Evolutionary conservation across 2,888 invertebrate genomes (phyloP).

Genomic region (Thumatha senex): DNA sequence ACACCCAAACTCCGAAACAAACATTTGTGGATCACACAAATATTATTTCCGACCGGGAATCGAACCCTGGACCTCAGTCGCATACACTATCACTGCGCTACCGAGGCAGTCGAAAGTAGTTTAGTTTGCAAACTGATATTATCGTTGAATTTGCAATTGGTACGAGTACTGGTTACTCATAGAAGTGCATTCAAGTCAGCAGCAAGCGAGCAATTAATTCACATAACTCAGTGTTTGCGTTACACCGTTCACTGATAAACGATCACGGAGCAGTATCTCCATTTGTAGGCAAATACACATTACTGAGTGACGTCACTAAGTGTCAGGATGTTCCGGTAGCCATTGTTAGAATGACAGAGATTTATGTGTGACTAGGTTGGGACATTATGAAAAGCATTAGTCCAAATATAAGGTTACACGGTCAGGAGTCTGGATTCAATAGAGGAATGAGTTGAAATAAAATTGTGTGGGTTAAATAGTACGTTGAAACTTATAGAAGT

Average conservation of each 20-base stretch:
- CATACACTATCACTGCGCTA: too few relatives aligned
- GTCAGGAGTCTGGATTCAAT: neutral
- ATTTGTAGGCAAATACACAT: slow-evolving; percentile 30
- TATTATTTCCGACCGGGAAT: too few relatives aligned
- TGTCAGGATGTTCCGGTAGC: slow-evolving; percentile 32
- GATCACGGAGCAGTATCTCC: slow-evolving; percentile 4
- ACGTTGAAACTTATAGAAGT: too few relatives aligned
- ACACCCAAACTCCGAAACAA: too few relatives aligned
- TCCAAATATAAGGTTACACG: neutral
- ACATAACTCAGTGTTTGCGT: slow-evolving; percentile 3
- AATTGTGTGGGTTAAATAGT: neutral
- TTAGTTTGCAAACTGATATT: too few relatives aligned
- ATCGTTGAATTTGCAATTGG: neutral
- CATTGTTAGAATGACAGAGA: slow-evolving; percentile 32
- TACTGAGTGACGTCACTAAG: slow-evolving; percentile 23
- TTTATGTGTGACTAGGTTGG: slow-evolving; percentile 22
- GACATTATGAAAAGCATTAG: slow-evolving; percentile 24
- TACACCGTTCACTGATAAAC: slow-evolving; percentile 6
- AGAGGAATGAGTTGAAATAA: neutral
- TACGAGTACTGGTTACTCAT: neutral
- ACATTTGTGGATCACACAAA: too few relatives aligned
- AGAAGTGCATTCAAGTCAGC: neutral
- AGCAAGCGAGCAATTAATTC: slow-evolving; percentile 4
- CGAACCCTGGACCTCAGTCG: too few relatives aligned
- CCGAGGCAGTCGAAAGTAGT: too few relatives aligned